phyloP scores from a whole-genome alignment of 2,113 vertebrate species.

The Parus major region DNA sequence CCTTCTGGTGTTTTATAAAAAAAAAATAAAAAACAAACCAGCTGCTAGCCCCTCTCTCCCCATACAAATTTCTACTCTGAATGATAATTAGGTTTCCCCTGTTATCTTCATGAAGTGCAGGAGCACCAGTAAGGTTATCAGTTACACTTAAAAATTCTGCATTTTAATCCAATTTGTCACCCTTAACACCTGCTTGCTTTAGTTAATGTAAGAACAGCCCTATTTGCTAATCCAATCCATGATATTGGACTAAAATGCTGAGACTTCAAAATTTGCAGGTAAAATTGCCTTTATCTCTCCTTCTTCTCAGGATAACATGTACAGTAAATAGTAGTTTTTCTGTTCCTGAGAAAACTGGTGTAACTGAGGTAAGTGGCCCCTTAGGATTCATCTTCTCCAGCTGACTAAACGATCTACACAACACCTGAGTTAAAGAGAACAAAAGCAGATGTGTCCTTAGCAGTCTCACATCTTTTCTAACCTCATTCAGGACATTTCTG shows the following conservation, averaged over 20 bases:
- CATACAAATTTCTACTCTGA: neutral
- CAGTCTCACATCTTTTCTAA: neutral
- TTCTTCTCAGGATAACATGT: neutral
- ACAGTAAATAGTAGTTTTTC: neutral
- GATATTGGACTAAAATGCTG: neutral
- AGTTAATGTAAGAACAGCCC: neutral
- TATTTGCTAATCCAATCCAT: conserved; percentile 13
- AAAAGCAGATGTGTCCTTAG: neutral
- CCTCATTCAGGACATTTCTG: neutral
- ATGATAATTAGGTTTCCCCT: neutral
- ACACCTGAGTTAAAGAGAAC: neutral
- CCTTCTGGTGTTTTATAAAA: neutral
- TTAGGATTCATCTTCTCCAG: neutral
- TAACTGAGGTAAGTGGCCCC: neutral
- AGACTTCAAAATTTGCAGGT: neutral
- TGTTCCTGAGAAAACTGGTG: neutral
- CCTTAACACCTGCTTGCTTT: neutral
- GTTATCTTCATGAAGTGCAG: neutral
- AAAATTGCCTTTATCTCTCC: neutral
- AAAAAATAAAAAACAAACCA: neutral
- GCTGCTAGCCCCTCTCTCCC: neutral
- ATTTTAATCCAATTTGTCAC: conserved; percentile 42
- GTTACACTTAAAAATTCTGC: neutral
- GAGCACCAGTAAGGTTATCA: neutral
- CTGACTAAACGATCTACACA: neutral